These are phyloP conservation scores for Cancer borealis DNA, from an alignment of 2,888 invertebrate genomes.

Conservation along the genomic window DNA sequence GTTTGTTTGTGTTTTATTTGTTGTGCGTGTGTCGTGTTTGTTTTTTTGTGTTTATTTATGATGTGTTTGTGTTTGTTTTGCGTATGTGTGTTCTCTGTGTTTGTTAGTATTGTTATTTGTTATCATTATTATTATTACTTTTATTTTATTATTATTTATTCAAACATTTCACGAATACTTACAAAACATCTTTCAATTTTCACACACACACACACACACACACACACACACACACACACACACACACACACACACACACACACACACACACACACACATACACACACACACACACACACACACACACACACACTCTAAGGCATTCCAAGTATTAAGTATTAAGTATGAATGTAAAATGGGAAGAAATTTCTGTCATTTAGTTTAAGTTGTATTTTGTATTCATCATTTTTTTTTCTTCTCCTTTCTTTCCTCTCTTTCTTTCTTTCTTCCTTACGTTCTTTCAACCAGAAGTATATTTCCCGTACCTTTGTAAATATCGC, in stretches of 20 bases:
- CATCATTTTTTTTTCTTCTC: not conserved
- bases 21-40: not conserved
- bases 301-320: not conserved
- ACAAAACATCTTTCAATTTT: not conserved
- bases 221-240: slow-evolving; percentile 26
- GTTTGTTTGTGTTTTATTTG: not conserved
- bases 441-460: not conserved
- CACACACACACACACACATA: slow-evolving; percentile 17
- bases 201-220: not conserved
- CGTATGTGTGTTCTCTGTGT: not conserved
- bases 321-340: not conserved
- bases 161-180: not conserved
- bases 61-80: slow-evolving; percentile 42
- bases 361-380: too few relatives aligned
- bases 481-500: too few relatives aligned
- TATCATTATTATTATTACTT: not conserved
- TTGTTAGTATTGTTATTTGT: not conserved
- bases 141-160: not conserved
- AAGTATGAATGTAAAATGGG: too few relatives aligned
- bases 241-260: not conserved
- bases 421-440: not conserved
- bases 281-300: slow-evolving; percentile 17
- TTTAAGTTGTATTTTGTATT: not conserved
- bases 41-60: not conserved
- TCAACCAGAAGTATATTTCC: too few relatives aligned